A percentile compares a stretch with the other conserved stretches of the same genome.
These are phyloP conservation scores for Eilema caniola DNA, from an alignment of 2,888 invertebrate genomes.

Conservation along the genomic window DNA sequence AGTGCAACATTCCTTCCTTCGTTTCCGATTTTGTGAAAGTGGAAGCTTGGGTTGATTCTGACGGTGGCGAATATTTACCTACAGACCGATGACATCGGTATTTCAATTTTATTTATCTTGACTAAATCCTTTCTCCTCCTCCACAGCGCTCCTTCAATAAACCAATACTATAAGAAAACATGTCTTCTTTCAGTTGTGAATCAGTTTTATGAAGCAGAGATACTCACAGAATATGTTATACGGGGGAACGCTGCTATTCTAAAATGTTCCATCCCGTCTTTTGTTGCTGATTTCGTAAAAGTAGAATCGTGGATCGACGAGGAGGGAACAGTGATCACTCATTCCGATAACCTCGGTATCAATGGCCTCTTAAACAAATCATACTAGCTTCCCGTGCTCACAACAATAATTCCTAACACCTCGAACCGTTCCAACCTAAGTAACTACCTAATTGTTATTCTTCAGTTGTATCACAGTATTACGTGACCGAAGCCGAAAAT, in stretches of 20 bases:
- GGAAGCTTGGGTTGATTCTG: conserved; percentile 92
- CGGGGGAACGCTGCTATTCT: conserved; percentile 95
- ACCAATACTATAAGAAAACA: conserved; percentile 16
- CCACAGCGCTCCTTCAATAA: conserved; percentile 26
- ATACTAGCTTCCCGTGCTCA: conserved; percentile 65
- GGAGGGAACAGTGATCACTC: conserved; percentile 89
- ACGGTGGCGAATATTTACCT: conserved; percentile 90
- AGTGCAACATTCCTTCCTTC: conserved; percentile 96
- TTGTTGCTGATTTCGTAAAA: conserved; percentile 96
- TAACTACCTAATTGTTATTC: conserved; percentile 74
- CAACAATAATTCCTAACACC: conserved; percentile 66
- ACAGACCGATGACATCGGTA: conserved; percentile 92
- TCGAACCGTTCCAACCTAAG: conserved; percentile 64
- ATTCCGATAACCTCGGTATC: conserved; percentile 91
- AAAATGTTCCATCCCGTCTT: conserved; percentile 96
- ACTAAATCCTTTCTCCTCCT: conserved; percentile 32
- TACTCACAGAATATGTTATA: conserved; percentile 96
- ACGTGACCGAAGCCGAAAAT: conserved; percentile 96
- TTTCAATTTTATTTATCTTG: conserved; percentile 41
- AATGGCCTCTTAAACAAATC: conserved; percentile 65
- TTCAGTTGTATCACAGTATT: conserved; percentile 95
- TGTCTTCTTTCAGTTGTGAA: conserved; percentile 87
- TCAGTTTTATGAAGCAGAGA: conserved; percentile 96
- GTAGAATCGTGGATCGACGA: conserved; percentile 94
- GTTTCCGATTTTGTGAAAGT: conserved; percentile 97